Percentiles rank a stretch among this genome's conserved stretches.
These are phyloP conservation scores for Saxicola maurus DNA, from an alignment of 2,797 vertebrate species.

Conservation along the genomic window DNA sequence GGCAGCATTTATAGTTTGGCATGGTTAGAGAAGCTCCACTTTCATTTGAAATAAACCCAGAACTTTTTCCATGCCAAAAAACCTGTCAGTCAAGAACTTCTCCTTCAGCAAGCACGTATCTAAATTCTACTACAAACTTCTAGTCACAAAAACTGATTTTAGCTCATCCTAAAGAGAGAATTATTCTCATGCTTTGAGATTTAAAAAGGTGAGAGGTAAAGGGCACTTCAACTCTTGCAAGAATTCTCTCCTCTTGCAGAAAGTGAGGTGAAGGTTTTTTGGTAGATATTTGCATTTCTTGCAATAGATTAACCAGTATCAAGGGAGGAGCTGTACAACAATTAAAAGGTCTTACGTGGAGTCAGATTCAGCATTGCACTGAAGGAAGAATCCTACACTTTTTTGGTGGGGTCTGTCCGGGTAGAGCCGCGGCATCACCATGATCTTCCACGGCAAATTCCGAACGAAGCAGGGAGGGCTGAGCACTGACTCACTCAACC, in stretches of 20 bases:
- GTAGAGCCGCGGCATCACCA: conserved; percentile 99
- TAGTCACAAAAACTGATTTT: neutral
- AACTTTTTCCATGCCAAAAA: neutral
- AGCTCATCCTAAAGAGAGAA: neutral
- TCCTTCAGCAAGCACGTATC: neutral
- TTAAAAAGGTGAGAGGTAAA: neutral
- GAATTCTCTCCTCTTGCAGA: neutral
- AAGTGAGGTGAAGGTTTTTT: neutral
- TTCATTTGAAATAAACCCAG: neutral
- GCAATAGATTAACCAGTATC: neutral
- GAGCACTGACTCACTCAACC: conserved; percentile 95
- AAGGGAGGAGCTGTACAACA: neutral
- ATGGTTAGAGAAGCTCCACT: neutral
- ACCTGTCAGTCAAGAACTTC: neutral
- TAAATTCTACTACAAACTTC: neutral
- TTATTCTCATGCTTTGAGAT: neutral
- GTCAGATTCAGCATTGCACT: conserved; percentile 98
- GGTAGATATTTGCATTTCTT: neutral
- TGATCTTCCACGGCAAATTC: conserved; percentile 99
- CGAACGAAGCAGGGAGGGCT: conserved; percentile 98
- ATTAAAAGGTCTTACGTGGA: conserved; percentile 87
- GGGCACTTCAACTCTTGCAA: neutral
- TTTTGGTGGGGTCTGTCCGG: conserved; percentile 98
- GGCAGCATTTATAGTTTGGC: neutral
- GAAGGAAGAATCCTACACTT: conserved; percentile 98